Conservation (phyloP, 64 coral and sea anemone genomes). For the Stylophora pistillata region DNA sequence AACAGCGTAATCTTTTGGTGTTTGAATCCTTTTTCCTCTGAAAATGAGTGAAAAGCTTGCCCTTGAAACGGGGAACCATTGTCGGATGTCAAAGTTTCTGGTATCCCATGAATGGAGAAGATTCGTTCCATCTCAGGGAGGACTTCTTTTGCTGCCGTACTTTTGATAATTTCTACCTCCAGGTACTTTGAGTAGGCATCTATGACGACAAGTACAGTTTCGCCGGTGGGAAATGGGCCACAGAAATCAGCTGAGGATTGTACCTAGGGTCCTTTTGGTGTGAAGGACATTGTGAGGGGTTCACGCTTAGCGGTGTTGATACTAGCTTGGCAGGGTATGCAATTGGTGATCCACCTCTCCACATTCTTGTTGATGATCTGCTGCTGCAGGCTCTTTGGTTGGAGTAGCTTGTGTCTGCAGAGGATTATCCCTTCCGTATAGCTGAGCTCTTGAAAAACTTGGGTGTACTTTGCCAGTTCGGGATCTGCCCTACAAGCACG, state of each 20-base stretch:
- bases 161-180: constrained; percentile 35
- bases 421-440: neutral
- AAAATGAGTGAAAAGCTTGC: neutral
- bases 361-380: constrained; percentile 7
- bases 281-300: constrained; percentile 22
- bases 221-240: too few relatives aligned
- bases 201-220: too few relatives aligned
- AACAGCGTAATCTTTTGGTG: constrained; percentile 33
- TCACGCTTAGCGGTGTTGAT: neutral
- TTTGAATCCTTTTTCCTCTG: constrained; percentile 30
- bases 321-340: too few relatives aligned
- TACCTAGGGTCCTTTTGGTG: constrained; percentile 51
- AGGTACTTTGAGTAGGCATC: too few relatives aligned
- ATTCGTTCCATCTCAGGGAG: constrained; percentile 29
- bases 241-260: neutral
- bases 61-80: constrained; percentile 53
- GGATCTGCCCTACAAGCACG: neutral
- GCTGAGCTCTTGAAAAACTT: neutral
- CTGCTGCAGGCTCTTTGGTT: neutral
- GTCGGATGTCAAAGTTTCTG: constrained; percentile 26
- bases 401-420: too few relatives aligned
- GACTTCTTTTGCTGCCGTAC: neutral
- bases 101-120: constrained; percentile 27
- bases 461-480: neutral
- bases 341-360: neutral